Conservation (phyloP, 2,797 vertebrate species). For the Tokudaia muenninki region DNA sequence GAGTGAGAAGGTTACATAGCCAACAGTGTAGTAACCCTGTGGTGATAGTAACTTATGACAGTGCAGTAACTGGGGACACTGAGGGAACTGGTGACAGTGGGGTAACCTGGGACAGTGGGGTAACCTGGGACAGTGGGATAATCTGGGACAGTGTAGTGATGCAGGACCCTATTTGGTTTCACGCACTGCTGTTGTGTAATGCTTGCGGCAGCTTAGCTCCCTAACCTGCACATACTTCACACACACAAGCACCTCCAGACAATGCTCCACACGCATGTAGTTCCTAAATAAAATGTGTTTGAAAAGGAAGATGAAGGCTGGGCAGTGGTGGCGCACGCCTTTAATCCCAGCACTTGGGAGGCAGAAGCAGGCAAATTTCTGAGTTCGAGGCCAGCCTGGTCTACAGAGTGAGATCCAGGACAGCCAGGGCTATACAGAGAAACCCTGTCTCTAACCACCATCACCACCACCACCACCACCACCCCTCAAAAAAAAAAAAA, state of each 20-base stretch:
- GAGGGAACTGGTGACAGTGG: fast-evolving
- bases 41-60: background rate
- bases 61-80: background rate
- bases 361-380: too few species aligned
- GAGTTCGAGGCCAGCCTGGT: too few species aligned
- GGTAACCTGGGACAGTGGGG: background rate
- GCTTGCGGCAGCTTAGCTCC: background rate
- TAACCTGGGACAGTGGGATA: background rate
- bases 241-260: background rate
- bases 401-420: too few species aligned
- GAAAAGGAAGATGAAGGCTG: background rate
- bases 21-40: background rate
- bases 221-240: too few species aligned
- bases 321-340: too few species aligned
- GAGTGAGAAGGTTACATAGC: background rate
- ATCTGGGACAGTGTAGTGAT: background rate
- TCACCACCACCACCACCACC: too few species aligned
- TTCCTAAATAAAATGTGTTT: background rate
- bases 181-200: background rate
- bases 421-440: too few species aligned
- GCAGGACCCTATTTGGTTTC: background rate
- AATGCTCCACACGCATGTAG: background rate
- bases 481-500: background rate
- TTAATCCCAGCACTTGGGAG: too few species aligned
- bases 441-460: too few species aligned